A percentile compares a stretch with the other conserved stretches of the same genome.
phyloP scores from a whole-genome alignment of 2,797 vertebrate species.

The Cetoscarus ocellatus region DNA sequence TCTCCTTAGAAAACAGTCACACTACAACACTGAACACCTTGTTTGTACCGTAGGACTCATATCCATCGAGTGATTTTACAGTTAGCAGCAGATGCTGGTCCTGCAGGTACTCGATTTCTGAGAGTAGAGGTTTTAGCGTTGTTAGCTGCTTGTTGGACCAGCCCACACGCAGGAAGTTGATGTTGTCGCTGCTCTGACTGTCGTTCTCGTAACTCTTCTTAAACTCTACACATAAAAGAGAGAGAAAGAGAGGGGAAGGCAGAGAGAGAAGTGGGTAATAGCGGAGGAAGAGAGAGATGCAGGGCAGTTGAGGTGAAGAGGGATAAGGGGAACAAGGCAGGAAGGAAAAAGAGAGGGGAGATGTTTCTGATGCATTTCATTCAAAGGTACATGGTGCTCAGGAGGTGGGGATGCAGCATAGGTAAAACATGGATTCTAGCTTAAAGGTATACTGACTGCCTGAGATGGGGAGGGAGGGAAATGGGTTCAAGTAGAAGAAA shows the following conservation, averaged over 20 bases:
- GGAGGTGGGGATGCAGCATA: conserved; percentile 34
- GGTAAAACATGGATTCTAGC: conserved; percentile 56
- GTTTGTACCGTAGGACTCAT: conserved; percentile 92
- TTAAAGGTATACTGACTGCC: conserved; percentile 78
- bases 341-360: conserved; percentile 46
- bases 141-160: conserved; percentile 97
- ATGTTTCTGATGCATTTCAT: conserved; percentile 56
- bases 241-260: conserved; percentile 20
- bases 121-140: conserved; percentile 95
- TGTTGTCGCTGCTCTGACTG: conserved; percentile 95
- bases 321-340: conserved; percentile 15
- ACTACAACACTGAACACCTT: not conserved
- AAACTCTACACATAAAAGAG: conserved; percentile 84
- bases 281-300: conserved; percentile 20
- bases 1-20: not conserved
- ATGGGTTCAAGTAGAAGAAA: conserved; percentile 45
- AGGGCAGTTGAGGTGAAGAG: conserved; percentile 13
- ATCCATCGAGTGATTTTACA: conserved; percentile 96
- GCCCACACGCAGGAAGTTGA: conserved; percentile 96
- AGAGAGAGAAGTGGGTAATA: conserved; percentile 1
- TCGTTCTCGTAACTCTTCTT: conserved; percentile 98
- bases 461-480: conserved; percentile 50
- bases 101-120: conserved; percentile 97
- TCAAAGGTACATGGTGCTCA: conserved; percentile 35
- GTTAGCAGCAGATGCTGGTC: conserved; percentile 97